These are phyloP conservation scores for Carcinoscorpius rotundicauda DNA, from an alignment of 1,140 invertebrate genomes.

Conservation along the genomic window DNA sequence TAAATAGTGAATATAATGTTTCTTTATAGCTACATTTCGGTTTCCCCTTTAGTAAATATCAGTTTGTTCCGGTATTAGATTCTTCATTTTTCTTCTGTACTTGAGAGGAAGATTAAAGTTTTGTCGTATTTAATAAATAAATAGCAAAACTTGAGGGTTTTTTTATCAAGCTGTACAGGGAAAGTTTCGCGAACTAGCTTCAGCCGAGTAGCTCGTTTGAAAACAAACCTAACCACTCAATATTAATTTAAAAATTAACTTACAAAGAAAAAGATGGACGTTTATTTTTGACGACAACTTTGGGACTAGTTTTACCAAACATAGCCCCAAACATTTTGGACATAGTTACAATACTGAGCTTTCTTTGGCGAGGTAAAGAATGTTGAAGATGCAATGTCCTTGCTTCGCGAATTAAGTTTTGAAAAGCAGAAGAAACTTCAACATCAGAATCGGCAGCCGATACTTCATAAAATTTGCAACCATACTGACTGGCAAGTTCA, in stretches of 20 bases:
- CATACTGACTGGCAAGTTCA: slow-evolving; percentile 29
- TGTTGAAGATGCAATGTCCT: not conserved
- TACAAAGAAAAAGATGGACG: not conserved
- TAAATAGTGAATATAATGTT: too few relatives aligned
- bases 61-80: too few relatives aligned
- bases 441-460: slow-evolving; percentile 11
- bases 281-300: not conserved
- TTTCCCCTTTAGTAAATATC: too few relatives aligned
- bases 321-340: slow-evolving; percentile 11
- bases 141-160: too few relatives aligned
- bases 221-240: too few relatives aligned
- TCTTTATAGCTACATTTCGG: too few relatives aligned
- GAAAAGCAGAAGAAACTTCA: slow-evolving; percentile 8
- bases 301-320: not conserved
- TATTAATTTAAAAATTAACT: not conserved
- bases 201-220: too few relatives aligned
- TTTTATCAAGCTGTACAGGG: too few relatives aligned
- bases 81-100: too few relatives aligned
- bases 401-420: slow-evolving; percentile 6
- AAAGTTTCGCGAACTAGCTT: too few relatives aligned
- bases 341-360: slow-evolving; percentile 12
- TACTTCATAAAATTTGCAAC: slow-evolving; percentile 33
- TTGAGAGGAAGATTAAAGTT: too few relatives aligned
- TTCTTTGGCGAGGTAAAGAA: slow-evolving; percentile 1
- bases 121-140: too few relatives aligned